Base-by-base conservation (phyloP, 37 sponge, comb jelly and placozoan species). In the Hexactinellida sp. region DNA sequence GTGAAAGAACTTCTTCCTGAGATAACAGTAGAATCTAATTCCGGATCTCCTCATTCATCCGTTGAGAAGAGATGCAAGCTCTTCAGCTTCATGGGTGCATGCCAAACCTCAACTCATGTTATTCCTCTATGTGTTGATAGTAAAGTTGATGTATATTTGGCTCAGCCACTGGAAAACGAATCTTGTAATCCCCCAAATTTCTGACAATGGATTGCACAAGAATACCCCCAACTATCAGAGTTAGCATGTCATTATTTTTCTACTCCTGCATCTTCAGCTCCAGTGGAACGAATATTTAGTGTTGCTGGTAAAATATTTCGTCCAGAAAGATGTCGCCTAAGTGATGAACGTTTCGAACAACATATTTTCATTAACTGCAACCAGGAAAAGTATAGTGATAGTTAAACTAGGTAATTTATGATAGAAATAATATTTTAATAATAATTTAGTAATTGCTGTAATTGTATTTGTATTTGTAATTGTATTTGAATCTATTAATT, bases 101-200 rank as follows among this genome's bases (percentile, higher is more conserved):
- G 47, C 13, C 47, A 5, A 41, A 41, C 47, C 47, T 41, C 47
- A 13, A 41, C 10, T 41, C 5, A 41, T 41, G 5, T 41, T 13
- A 41, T 16, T 41, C 47, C 5, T 41, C 5, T 41, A 41, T 16
- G 47, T 41, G 47, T 41, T 41, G 47, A 41, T 16, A 41, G 47
- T 41, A 5, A 41, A 41, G 47, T 41, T 41, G 47, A 41, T 41
- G 10, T 41, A 16, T 41, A 41, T 41, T 41, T 41, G 5, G 47
- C 47, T 41, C 47, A 41, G 13, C 47, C 5, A 41, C 47, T 41
- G 76, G 76, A 63, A 63, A 63, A 63, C 13, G 76, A 63, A 23
- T 25, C 76, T 63, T 63, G 76, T 63, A 63, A 63, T 63, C 76
- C 76, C 13, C 76, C 13, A 63, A 63, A 63, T 28, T 63, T 63